A percentile compares a stretch with the other conserved stretches of the same genome.
phyloP scores from a whole-genome alignment of 2,797 vertebrate genomes.

The Parauchenoglanis punctatus region DNA sequence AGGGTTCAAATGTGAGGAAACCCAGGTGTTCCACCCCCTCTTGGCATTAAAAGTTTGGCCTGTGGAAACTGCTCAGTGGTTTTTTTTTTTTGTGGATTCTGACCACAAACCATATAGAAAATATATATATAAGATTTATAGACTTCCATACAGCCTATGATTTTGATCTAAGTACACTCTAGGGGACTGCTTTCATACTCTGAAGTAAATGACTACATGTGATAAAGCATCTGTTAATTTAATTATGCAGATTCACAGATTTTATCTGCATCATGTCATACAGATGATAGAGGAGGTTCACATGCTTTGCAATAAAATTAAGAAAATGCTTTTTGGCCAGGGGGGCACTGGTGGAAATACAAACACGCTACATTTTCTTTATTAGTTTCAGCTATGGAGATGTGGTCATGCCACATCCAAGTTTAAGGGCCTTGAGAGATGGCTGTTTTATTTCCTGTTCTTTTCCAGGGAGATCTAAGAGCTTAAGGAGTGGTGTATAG shows the following conservation, averaged over 20 bases:
- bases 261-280: slow-evolving; percentile 27
- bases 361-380: slow-evolving; percentile 41
- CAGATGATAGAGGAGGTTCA: slow-evolving; percentile 25
- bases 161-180: not conserved
- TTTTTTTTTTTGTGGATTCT: slow-evolving; percentile 11
- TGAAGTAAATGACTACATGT: slow-evolving; percentile 7
- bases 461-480: slow-evolving; percentile 7
- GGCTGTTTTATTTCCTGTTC: slow-evolving; percentile 39
- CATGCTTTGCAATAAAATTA: slow-evolving; percentile 28
- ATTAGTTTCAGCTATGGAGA: slow-evolving; percentile 48
- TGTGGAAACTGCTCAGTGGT: not conserved
- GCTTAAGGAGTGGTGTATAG: slow-evolving; percentile 24
- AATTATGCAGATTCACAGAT: slow-evolving; percentile 30
- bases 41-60: not conserved
- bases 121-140: not conserved
- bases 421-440: slow-evolving; percentile 38
- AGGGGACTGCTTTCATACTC: not conserved
- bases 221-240: slow-evolving; percentile 45
- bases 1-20: slow-evolving; percentile 31
- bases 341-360: slow-evolving; percentile 29
- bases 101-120: slow-evolving; percentile 10
- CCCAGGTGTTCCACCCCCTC: slow-evolving; percentile 20
- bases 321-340: slow-evolving; percentile 26
- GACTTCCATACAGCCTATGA: not conserved
- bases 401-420: slow-evolving; percentile 46